Evolutionary conservation across 2,888 invertebrate species (phyloP).

Genomic region (Deilephila elpenor): DNA sequence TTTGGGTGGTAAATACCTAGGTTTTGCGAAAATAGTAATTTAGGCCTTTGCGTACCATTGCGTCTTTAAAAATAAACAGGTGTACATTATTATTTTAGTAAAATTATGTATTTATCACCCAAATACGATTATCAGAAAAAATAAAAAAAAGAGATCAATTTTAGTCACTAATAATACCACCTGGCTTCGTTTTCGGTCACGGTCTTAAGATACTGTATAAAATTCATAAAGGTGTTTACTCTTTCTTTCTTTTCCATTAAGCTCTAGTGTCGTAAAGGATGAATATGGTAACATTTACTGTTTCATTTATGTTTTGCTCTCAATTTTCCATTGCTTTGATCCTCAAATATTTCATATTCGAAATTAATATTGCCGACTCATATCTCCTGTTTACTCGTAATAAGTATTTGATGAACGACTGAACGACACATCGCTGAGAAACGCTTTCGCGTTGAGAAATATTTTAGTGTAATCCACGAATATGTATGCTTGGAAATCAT

Average conservation of each 20-base stretch:
- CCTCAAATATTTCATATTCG: constrained; percentile 13
- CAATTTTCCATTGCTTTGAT: background rate
- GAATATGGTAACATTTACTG: background rate
- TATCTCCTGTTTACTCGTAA: background rate
- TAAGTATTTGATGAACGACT: background rate
- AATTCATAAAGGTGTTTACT: no score
- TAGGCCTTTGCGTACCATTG: no score
- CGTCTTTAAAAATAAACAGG: no score
- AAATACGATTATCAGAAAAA: no score
- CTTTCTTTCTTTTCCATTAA: background rate
- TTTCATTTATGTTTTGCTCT: background rate
- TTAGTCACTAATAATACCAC: no score
- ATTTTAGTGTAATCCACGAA: background rate
- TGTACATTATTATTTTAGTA: no score
- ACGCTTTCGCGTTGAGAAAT: background rate
- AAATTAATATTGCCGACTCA: constrained; percentile 16
- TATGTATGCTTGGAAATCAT: background rate
- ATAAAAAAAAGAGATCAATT: no score
- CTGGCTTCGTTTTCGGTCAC: no score
- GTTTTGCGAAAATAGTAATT: no score
- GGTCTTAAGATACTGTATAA: no score
- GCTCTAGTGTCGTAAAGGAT: background rate
- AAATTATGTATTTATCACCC: no score
- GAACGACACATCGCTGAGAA: background rate
- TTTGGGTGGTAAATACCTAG: no score